Evolutionary conservation across 2,113 vertebrate genomes (phyloP), one percentile per base, ranked within the genome.

Genomic region (Dendrocopos noguchii): DNA sequence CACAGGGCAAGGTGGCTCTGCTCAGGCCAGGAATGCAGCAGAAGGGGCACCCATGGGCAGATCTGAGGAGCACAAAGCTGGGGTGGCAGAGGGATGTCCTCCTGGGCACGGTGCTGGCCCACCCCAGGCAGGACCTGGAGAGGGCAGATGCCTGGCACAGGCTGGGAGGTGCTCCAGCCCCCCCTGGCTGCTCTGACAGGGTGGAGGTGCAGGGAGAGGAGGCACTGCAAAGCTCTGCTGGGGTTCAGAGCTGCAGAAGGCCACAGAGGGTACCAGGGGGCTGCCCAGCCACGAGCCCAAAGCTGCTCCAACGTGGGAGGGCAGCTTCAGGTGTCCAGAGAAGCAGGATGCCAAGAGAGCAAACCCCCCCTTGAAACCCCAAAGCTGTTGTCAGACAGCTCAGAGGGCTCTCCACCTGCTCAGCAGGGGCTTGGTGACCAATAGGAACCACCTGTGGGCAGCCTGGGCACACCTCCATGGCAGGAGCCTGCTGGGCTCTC

Each of bases 31-130:
- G 17, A 12, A 29, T 68, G 68, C 22, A 61, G 56, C 55, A 57
- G 24, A 70, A 65, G 34, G 14, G 19, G 17, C 19, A 39, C 39
- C 10, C 39, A 10, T 39, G 39, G 39, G 31, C 24, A 65, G 64
- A 70, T 27, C 8, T 1, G 3, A 59, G 70, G 53, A 5, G 9
- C 2, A 6, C 44, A 71, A 52, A 22, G 1, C 0, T 1, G 7
- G 11, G 10, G 16, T 3, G 7, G 31, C 24, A 33, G 22, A 24
- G 11, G 1, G 56, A 34, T 65, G 10, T 77, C 33, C 33, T 15
- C 36, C 33, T 20, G 33, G 46, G 25, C 47, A 63, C 9, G 39
- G 39, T 39, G 39, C 39, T 39, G 39, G 39, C 12, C 56, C 16
- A 29, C 5, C 20, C 13, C 22, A 57, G 53, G 17, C 42, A 22